These are phyloP conservation scores for Spea multiplicata DNA, from an alignment of 2,113 vertebrate genomes.

Conservation along the genomic window DNA sequence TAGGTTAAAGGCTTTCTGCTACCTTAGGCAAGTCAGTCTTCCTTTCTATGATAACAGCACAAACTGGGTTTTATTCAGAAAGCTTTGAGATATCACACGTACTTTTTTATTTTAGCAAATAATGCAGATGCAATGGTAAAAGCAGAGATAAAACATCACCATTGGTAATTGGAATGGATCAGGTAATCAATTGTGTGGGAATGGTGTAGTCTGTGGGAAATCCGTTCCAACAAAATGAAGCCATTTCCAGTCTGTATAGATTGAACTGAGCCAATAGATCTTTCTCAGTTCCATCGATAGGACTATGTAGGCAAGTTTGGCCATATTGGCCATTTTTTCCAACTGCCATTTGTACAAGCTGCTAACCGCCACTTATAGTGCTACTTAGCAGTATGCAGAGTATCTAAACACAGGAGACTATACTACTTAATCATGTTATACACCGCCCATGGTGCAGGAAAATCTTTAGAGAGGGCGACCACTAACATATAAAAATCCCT, in stretches of 20 bases:
- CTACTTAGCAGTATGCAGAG: no score
- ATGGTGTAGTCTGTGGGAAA: neutral
- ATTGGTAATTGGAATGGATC: slow-evolving; percentile 19
- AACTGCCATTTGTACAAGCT: no score
- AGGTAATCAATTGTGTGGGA: slow-evolving; percentile 1
- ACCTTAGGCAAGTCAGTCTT: slow-evolving; percentile 12
- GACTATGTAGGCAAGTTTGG: no score
- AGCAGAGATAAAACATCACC: slow-evolving; percentile 1
- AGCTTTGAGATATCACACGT: neutral
- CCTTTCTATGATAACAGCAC: neutral
- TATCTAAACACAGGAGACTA: no score
- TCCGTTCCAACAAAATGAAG: neutral
- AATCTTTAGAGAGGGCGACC: no score
- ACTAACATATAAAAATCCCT: no score
- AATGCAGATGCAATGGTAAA: neutral
- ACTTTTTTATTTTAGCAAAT: neutral
- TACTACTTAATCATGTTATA: no score
- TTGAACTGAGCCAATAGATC: neutral
- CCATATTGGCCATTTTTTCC: no score
- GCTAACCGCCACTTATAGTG: no score
- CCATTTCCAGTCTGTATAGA: neutral
- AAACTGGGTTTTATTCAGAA: neutral
- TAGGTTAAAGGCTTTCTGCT: neutral
- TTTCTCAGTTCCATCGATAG: neutral
- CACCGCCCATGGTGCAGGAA: no score